Evolutionary conservation across 23 tunicate species (phyloP), one percentile per base, ranked within the genome.

Genomic region (Halocynthia aurantium): DNA sequence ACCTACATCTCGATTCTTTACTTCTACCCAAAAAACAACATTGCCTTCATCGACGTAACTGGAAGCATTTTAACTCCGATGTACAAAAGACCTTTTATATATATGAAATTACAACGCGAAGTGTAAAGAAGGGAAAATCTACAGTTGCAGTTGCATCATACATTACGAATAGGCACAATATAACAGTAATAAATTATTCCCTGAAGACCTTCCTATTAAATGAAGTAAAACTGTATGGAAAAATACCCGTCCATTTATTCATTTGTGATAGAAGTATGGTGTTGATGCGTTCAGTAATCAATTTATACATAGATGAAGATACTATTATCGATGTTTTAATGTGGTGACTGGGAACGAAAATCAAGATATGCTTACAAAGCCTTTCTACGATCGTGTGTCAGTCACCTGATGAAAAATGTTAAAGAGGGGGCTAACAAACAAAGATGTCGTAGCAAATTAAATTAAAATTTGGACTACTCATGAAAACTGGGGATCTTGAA

Each of bases 221-320:
- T 56, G 76, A 72, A 50, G 2, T 19, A 72, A 51, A 72, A 51
- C 13, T 72, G 50, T 72, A 44, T 51, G 57, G 57, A 40, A 72
- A 72, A 51, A 12, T 4, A 15, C 4, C 76, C 13, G 57, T 5
- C 12, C 50, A 5, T 44, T 10, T 10, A 49, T 40, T 72, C 18
- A 51, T 72, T 72, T 72, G 76, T 56, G 76, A 72, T 17, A 66
- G 76, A 2, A 72, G 76, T 72, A 72, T 72, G 13, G 76, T 6
- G 15, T 51, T 72, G 58, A 72, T 72, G 15, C 22, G 50, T 12
- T 72, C 76, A 17, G 51, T 72, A 10, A 44, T 72, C 19, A 0
- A 44, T 55, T 2, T 40, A 5, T 72, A 10, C 17, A 72, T 72
- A 66, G 76, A 51, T 10, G 76, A 72, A 12, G 13, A 13, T 72